Base-by-base conservation (phyloP, 2,888 invertebrate species). In the Diplazon laetatorius region DNA sequence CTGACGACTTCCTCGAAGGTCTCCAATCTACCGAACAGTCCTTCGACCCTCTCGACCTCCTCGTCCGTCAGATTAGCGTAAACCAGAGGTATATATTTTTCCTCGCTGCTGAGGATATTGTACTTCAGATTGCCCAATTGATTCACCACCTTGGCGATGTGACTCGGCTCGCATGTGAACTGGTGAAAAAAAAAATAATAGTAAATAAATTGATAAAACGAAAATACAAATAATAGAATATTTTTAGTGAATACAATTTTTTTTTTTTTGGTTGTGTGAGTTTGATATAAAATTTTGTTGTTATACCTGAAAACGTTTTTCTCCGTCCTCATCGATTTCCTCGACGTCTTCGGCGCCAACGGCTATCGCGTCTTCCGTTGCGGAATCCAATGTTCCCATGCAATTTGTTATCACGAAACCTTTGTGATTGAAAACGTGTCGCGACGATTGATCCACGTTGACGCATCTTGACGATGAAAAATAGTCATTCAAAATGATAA, bases 321-420 rank as follows among this genome's bases (percentile, higher is more conserved):
- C 88, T 30, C 89, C 90, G 2, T 90, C 85, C 0, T 90, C 87
- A 50, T 92, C 91, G 0, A 92, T 74, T 68, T 93, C 86, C 84
- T 92, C 92, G 2, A 95, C 94, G 79, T 95, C 95, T 89, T 95
- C 95, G 0, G 95, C 95, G 0, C 94, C 95, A 18, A 92, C 92
- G 82, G 93, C 92, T 81, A 96, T 95, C 0, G 95, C 96, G 91
- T 94, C 93, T 25, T 94, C 94, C 0, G 93, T 93, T 1, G 93
- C 94, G 44, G 89, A 85, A 82, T 95, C 94, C 35, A 93, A 87
- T 52, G 92, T 82, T 57, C 90, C 91, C n/a, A 90, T 86, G 20
- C 89, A 82, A 62, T 91, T 90, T 0, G 93, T 92, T 80, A 93
- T 90, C 18, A 95, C 91, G 0, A 93, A 88, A 0, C 95, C 95